A percentile compares a stretch with the other conserved stretches of the same genome.
These are phyloP conservation scores for Hypercompe scribonia DNA, from an alignment of 2,888 invertebrate species.

Conservation along the genomic window DNA sequence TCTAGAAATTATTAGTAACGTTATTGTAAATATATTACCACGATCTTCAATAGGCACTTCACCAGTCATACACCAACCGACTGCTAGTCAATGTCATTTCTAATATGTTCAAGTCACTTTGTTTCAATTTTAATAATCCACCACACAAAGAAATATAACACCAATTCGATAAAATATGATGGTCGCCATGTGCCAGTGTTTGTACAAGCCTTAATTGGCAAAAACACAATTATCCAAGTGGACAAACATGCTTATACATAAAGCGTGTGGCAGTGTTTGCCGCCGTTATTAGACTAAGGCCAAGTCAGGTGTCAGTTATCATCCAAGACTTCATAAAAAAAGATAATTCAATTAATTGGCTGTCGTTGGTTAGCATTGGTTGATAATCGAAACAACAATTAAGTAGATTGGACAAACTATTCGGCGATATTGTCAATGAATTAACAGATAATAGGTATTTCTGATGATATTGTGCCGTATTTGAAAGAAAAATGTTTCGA, in stretches of 20 bases:
- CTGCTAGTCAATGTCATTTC: background rate
- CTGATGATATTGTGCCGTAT: background rate
- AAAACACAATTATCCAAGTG: slow-evolving; percentile 21
- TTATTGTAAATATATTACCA: background rate
- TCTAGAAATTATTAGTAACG: background rate
- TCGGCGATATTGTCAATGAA: slow-evolving; percentile 13
- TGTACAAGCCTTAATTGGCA: slow-evolving; percentile 13
- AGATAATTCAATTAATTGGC: slow-evolving; percentile 43
- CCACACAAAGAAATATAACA: background rate
- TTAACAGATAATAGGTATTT: slow-evolving; percentile 12
- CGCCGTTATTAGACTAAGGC: slow-evolving; percentile 18
- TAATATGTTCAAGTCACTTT: background rate
- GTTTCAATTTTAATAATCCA: background rate
- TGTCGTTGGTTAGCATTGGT: slow-evolving; percentile 29
- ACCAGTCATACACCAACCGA: background rate
- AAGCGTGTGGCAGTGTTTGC: slow-evolving; percentile 7
- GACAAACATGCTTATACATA: slow-evolving; percentile 12
- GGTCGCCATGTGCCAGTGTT: background rate
- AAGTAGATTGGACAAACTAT: slow-evolving; percentile 40
- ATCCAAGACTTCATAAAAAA: slow-evolving; percentile 14
- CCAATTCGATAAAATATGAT: background rate
- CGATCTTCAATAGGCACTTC: background rate
- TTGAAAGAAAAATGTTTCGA: background rate
- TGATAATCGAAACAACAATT: slow-evolving; percentile 42
- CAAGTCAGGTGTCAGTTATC: slow-evolving; percentile 15